Base-by-base conservation (phyloP, 35 echinoderm and acorn worm species). In the Lytechinus variegatus region DNA sequence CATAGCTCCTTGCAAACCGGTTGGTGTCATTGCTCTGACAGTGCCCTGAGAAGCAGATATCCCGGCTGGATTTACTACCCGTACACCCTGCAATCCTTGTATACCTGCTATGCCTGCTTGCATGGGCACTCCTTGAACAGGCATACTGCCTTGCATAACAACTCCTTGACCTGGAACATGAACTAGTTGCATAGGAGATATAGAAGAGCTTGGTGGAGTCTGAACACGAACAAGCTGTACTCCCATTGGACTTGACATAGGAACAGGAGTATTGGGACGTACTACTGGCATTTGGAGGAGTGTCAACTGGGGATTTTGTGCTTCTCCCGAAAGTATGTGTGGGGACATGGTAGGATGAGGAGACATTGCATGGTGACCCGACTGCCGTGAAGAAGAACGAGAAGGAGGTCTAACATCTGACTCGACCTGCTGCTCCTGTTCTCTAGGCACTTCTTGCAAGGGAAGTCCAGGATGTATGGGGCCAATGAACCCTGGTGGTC, bases 401-500 rank as follows among this genome's bases (percentile, higher is more conserved):
- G 92, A 93, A 53, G 92, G 53, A 13, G 92, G 92, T 93, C 92
- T 29, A 9, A 93, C 54, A 53, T 93, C 92, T 28, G 53, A 6
- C 28, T 93, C 92, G 16, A 13, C 92, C n/a, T 93, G 92, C 53
- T 93, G 53, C 52, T 93, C 92, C 54, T 93, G 91, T 16, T 93
- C 29, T 11, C 92, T 54, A 93, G 92, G 92, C 27, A 93, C 92
- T 53, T 93, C 92, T 57, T 93, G 92, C 0, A 55, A 44, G 27
- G 92, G 54, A 57, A 16, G 92, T 27, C 92, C 92, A 55, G 92
- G 92, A 93, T 93, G 92, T 55, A 93, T 93, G 27, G 92, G 92
- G 28, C 92, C 92, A 93, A 93, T 93, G 92, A 93, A 93, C n/a
- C 92, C 92, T 93, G 92, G 92, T 21, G 92, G 92, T 57, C 92